Base-by-base conservation (phyloP, 2,797 vertebrate genomes). In the Merluccius polli region DNA sequence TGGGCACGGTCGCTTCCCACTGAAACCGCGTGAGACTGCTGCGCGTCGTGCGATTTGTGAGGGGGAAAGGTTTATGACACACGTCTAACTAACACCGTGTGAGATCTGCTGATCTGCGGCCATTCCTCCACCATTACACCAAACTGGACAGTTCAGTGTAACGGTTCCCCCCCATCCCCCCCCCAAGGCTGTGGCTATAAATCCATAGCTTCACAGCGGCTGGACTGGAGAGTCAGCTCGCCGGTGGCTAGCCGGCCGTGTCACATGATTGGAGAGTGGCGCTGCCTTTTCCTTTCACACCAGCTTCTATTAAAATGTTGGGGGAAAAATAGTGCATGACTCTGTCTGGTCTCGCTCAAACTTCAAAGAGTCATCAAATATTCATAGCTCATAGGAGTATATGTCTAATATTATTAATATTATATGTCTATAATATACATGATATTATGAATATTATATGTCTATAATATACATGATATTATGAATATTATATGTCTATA, bases 201-300 rank as follows among this genome's bases (percentile, higher is more conserved):
- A 59, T 59, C 48, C 21, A 35, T 35, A 21, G 21, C n/a, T 59
- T 59, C 21, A n/a, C n/a, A 59, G n/a, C 15, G 21, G 48, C 59
- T 12, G 59, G 33, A 8, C 33, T 35, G 33, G 36, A 10, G 59
- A 27, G 59, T 63, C 83, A 79, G 75, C 74, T 75, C 72, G 59
- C 76, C 72, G 59, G 69, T 79, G 73, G 77, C 67, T 78, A 73
- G 78, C 71, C 77, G 48, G 63, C 31, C 67, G 9, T 1, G 72
- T 85, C 90, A 90, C 87, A 86, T 85, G 90, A 82, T 75, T 8
- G 30, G 65, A 29, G 73, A 80, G 70, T 70, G 79, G 71, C 44
- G 70, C 32, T 72, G 82, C 77, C 72, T 74, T 75, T 15, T 29
- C 44, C 80, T n/a, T 85, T 77, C 75, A 70, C 75, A 81, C 74